These are phyloP conservation scores for Apolygus lucorum DNA, from an alignment of 1,140 invertebrate species.

Conservation along the genomic window DNA sequence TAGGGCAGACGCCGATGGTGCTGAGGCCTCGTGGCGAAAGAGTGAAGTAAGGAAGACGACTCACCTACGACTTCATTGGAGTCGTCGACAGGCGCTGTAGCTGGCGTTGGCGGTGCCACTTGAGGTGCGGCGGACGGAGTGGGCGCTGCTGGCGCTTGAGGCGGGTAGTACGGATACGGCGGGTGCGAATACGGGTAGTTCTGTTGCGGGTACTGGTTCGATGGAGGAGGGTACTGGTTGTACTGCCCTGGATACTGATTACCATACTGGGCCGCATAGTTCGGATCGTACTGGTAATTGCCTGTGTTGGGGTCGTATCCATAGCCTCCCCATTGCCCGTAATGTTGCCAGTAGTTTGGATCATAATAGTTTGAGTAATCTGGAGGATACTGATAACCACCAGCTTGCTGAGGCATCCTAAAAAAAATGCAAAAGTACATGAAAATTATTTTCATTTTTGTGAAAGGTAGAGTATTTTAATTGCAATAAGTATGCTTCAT, in stretches of 20 bases:
- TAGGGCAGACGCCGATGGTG: too few relatives aligned
- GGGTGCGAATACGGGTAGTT: slow-evolving; percentile 23
- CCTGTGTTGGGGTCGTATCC: slow-evolving; percentile 34
- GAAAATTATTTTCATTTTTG: too few relatives aligned
- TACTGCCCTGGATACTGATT: neutral
- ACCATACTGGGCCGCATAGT: neutral
- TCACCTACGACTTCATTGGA: slow-evolving; percentile 10
- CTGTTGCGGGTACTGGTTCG: neutral
- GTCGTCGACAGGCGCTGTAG: slow-evolving; percentile 7
- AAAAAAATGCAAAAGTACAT: neutral
- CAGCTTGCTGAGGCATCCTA: neutral
- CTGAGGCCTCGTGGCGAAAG: too few relatives aligned
- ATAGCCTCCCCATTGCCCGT: slow-evolving; percentile 46
- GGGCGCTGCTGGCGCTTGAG: slow-evolving; percentile 37
- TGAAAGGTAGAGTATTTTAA: too few relatives aligned
- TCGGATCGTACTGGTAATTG: slow-evolving; percentile 23
- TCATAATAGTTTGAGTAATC: slow-evolving; percentile 60
- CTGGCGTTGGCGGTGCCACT: slow-evolving; percentile 14
- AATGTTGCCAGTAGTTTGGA: slow-evolving; percentile 67
- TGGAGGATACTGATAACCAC: slow-evolving; percentile 21
- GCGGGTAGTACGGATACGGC: slow-evolving; percentile 43
- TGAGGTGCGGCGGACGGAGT: slow-evolving; percentile 30
- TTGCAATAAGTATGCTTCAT: too few relatives aligned
- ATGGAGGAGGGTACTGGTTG: slow-evolving; percentile 11
- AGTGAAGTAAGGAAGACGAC: slow-evolving; percentile 10